Evolutionary conservation across 2,888 invertebrate genomes (phyloP), one percentile per base, ranked within the genome.

Genomic region (Bhutanitis thaidina): DNA sequence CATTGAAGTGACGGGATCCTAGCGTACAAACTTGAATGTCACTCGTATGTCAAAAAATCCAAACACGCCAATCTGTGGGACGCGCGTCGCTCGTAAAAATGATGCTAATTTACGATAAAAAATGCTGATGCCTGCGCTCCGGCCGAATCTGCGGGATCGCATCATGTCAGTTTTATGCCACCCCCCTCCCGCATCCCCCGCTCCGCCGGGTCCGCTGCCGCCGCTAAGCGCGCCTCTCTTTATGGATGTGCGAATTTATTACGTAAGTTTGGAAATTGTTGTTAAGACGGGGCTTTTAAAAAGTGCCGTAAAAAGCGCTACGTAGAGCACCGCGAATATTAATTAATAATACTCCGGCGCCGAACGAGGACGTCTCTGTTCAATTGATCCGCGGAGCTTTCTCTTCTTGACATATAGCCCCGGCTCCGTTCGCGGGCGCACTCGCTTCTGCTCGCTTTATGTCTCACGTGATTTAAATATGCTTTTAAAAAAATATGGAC

Each of bases 61-160:
- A 34, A 34, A 34, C n/a, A 34, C 4, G 34, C 34, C 34, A 34
- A 34, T 29, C 10, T 29, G 14, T 15, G 29, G 32, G 39, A 48
- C 27, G 35, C 36, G 48, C 46, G n/a, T n/a, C 12, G 32, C 14
- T 32, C 71, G 66, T 71, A 71, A 71, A 71, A 66, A 66, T 69
- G 73, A 70, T 71, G 67, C 66, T 67, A 71, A 71, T 71, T 74
- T 69, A 66, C 73, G 72, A 73, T 74, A 70, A 71, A 71, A 71
- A 64, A n/a, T n/a, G 61, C 64, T 63, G 70, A 68, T 63, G 65
- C 62, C 60, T 61, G 62, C 62, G 60, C 64, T 62, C 61, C 58
- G 52, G 58, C 44, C 52, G 58, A 65, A 65, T 62, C 61, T 57
- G 57, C 49, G 60, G 7, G 12, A 34, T 34, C 34, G 12, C 34